phyloP scores from a whole-genome alignment of 2,888 invertebrate species.

The Miltochrista miniata region DNA sequence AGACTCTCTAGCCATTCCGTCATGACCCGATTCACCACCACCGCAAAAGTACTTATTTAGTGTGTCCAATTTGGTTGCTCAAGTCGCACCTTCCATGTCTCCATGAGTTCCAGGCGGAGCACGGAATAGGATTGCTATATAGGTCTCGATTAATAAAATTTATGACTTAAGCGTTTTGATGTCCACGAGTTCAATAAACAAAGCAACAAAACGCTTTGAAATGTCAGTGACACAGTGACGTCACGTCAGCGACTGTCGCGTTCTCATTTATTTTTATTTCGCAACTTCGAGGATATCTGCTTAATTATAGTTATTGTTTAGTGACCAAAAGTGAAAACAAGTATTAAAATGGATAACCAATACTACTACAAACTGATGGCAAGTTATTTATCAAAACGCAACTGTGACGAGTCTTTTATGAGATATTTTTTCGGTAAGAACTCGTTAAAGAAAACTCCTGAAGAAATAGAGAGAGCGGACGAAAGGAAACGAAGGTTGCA shows the following conservation, averaged over 20 bases:
- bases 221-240: constrained; percentile 59
- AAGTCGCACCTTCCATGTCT: too few relatives aligned
- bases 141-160: too few relatives aligned
- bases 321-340: constrained; percentile 11
- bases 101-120: too few relatives aligned
- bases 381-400: constrained; percentile 75
- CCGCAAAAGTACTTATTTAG: too few relatives aligned
- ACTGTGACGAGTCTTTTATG: constrained; percentile 80
- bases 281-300: constrained; percentile 62
- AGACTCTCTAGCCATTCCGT: too few relatives aligned
- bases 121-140: too few relatives aligned
- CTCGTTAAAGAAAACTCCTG: constrained; percentile 72
- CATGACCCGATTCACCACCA: too few relatives aligned
- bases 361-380: constrained; percentile 80
- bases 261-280: constrained; percentile 80
- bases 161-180: too few relatives aligned
- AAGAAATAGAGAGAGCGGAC: constrained; percentile 74
- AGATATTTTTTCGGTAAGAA: constrained; percentile 79
- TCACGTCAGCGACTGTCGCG: constrained; percentile 65
- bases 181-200: constrained; percentile 10
- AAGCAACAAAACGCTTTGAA: constrained; percentile 28
- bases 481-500: constrained; percentile 74
- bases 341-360: constrained; percentile 68
- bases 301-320: constrained; percentile 37
- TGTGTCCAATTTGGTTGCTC: too few relatives aligned